Evolutionary conservation across 2,888 invertebrate species (phyloP), one percentile per base, ranked within the genome.

Genomic region (Aquatica leii): DNA sequence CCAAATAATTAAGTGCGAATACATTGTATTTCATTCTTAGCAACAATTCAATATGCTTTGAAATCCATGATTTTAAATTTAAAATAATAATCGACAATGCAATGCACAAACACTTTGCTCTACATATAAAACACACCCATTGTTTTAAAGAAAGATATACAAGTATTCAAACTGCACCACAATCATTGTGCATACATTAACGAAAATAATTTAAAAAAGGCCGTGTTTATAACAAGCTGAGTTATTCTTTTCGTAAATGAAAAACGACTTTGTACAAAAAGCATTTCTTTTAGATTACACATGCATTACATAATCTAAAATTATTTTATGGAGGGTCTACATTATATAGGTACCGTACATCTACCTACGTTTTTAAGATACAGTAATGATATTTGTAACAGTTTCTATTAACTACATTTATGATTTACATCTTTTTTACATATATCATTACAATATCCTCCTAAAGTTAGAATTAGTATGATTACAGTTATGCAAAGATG

Each of bases 251-350:
- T 64, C 69, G 67, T 70, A 71, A 74, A 61, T 71, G 65, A 72
- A 69, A 76, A 79, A 78, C 76, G 78, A 78, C 79, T 81, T 80
- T 81, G 80, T 81, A 81, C 81, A 81, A 80, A 78, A 81, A 80
- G 80, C 80, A 56, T 59, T 80, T 77, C 74, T 67, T 74, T 70
- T 77, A 78, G 76, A 74, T 78, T 76, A 76, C 79, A 80, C 81
- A 81, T 81, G 81, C 81, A 80, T 71, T 74, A 74, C 78, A 73
- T 79, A 76, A 76, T 78, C 79, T 81, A 80, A 46, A 77, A 74
- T 76, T 77, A 72, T 76, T 77, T 77, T 78, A 79, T 81, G 81
- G 81, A 81, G 81, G 81, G 81, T 72, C 75, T 75, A 75, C 69
- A 73, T 73, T 80, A 64, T 64, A 71, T 80, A 46, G 46, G 46